Evolutionary conservation across 2,888 invertebrate species (phyloP).

Genomic region (Anagyrus pseudococci): DNA sequence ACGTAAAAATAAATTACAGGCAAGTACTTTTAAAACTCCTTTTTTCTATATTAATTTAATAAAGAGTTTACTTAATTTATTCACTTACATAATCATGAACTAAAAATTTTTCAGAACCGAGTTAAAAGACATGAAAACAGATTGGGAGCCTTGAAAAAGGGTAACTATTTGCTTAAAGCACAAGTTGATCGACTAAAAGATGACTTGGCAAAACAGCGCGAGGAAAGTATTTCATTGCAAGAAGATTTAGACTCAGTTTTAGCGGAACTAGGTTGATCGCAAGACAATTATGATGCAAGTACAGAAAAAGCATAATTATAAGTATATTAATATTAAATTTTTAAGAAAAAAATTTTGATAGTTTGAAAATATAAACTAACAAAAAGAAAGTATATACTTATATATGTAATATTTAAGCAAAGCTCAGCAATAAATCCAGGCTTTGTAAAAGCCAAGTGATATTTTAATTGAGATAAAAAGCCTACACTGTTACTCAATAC

Average conservation of each 20-base stretch:
- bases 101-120: slow-evolving; percentile 54
- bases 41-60: neutral
- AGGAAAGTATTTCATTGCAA: slow-evolving; percentile 78
- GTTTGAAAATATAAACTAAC: slow-evolving; percentile 22
- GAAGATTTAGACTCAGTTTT: slow-evolving; percentile 86
- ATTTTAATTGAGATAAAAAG: slow-evolving; percentile 18
- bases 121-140: slow-evolving; percentile 80
- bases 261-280: slow-evolving; percentile 73
- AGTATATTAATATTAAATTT: slow-evolving; percentile 40
- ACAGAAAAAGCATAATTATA: slow-evolving; percentile 42
- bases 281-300: slow-evolving; percentile 26
- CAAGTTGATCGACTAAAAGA: slow-evolving; percentile 88
- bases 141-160: slow-evolving; percentile 82
- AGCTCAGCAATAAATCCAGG: slow-evolving; percentile 4
- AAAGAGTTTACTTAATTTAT: neutral
- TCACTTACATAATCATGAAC: neutral
- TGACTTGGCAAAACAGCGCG: slow-evolving; percentile 82
- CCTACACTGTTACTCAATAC: slow-evolving; percentile 15
- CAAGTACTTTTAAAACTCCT: slow-evolving; percentile 40
- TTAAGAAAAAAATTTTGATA: slow-evolving; percentile 29
- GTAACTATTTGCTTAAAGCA: slow-evolving; percentile 85
- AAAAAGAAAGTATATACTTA: neutral
- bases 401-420: slow-evolving; percentile 3
- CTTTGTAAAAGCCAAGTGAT: slow-evolving; percentile 19
- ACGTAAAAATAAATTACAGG: slow-evolving; percentile 55